These are phyloP conservation scores for Drosophila tripunctata DNA, from an alignment of 2,888 invertebrate species.

Conservation along the genomic window DNA sequence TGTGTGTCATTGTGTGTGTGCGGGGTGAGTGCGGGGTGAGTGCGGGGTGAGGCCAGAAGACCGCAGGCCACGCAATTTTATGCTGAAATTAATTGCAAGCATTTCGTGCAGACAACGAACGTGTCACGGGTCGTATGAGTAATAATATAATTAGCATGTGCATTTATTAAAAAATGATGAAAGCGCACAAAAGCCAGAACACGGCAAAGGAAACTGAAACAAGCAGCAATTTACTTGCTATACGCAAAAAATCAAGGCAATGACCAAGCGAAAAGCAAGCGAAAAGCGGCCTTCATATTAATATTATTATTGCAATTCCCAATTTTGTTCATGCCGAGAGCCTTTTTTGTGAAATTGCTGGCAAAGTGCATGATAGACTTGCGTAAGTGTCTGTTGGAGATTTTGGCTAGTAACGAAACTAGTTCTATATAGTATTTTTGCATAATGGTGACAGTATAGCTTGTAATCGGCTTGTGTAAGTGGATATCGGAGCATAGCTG, in stretches of 20 bases:
- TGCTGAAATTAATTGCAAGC: constrained; percentile 74
- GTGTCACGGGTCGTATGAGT: constrained; percentile 65
- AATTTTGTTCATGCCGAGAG: background rate
- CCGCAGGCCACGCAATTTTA: constrained; percentile 73
- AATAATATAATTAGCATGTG: constrained; percentile 76
- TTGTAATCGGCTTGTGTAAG: no score
- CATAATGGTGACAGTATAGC: no score
- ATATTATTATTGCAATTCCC: constrained; percentile 66
- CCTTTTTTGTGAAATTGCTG: no score
- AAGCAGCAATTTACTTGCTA: constrained; percentile 42
- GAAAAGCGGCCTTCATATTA: constrained; percentile 50
- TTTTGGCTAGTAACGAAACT: no score
- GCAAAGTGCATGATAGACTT: no score
- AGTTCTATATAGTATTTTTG: no score
- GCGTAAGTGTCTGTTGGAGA: no score
- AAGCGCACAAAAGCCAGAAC: constrained; percentile 64
- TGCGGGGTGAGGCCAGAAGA: constrained; percentile 29
- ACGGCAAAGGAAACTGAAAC: constrained; percentile 9
- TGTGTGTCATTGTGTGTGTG: constrained; percentile 64
- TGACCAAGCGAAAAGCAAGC: constrained; percentile 29
- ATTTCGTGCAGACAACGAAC: constrained; percentile 58
- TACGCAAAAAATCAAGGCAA: constrained; percentile 58
- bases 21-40: no score
- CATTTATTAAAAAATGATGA: constrained; percentile 77
- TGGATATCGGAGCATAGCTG: no score